Evolutionary conservation across 2,888 invertebrate species (phyloP).

Genomic region (Callinectes sapidus): DNA sequence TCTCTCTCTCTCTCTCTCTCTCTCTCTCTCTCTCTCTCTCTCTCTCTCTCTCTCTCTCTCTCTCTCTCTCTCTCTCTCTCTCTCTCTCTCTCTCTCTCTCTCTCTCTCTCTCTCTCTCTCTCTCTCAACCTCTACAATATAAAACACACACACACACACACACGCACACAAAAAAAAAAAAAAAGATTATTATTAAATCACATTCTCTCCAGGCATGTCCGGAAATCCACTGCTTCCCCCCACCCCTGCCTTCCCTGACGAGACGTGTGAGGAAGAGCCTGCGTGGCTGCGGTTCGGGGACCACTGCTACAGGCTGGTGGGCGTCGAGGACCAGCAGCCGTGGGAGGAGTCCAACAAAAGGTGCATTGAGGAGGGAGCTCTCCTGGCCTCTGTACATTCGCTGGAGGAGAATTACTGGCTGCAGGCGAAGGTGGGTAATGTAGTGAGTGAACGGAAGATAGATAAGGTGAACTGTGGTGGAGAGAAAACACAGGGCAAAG

Average conservation of each 20-base stretch:
- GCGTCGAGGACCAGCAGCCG: background rate
- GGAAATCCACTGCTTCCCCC: background rate
- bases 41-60: too few species aligned
- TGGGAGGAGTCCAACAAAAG: conserved; percentile 44
- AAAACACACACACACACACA: too few species aligned
- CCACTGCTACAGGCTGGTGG: conserved; percentile 55
- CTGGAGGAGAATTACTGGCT: conserved; percentile 58
- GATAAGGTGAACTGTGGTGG: background rate
- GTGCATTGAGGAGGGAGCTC: conserved; percentile 45
- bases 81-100: background rate
- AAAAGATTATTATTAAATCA: too few species aligned
- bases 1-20: conserved; percentile 1
- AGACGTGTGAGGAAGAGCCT: conserved; percentile 15
- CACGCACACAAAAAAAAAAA: too few species aligned
- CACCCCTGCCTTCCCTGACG: conserved; percentile 5
- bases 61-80: too few species aligned
- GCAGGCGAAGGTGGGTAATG: conserved; percentile 48
- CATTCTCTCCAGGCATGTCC: conserved; percentile 17
- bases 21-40: background rate
- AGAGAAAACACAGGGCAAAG: too few species aligned
- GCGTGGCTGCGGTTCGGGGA: conserved; percentile 43
- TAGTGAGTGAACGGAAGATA: background rate
- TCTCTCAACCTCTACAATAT: background rate
- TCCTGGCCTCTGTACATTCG: conserved; percentile 49
- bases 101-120: background rate